Percentiles rank a stretch among this genome's conserved stretches.
Conservation (phyloP, 2,113 vertebrate species). For the Hepsetus odoe region DNA sequence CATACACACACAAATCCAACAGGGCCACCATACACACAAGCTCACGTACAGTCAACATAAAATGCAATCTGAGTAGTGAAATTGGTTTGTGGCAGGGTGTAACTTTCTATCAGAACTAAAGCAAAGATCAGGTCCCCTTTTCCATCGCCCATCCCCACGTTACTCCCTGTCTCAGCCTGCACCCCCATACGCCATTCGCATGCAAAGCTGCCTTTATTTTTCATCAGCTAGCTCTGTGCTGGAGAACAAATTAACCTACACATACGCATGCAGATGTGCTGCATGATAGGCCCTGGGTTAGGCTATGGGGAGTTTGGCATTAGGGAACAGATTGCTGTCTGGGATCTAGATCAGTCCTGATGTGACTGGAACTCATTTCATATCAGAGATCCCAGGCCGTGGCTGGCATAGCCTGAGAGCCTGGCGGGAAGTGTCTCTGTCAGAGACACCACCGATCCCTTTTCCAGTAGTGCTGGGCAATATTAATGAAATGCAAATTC, state of each 20-base stretch:
- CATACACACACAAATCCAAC: neutral
- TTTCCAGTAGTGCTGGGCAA: neutral
- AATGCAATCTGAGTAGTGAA: neutral
- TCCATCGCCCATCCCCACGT: neutral
- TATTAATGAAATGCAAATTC: neutral
- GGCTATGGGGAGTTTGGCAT: neutral
- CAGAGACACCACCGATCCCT: neutral
- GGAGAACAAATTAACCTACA: neutral
- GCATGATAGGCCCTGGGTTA: neutral
- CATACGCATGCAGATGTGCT: slow-evolving; percentile 15
- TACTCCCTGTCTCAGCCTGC: neutral
- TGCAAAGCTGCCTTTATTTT: neutral
- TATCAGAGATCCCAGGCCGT: neutral
- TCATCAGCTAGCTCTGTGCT: neutral
- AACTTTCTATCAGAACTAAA: neutral
- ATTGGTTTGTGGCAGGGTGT: neutral
- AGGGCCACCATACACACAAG: neutral
- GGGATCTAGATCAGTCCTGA: neutral
- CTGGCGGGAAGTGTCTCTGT: neutral
- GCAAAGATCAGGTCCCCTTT: neutral
- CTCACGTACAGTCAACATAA: neutral
- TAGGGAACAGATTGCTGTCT: neutral
- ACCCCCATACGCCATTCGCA: neutral
- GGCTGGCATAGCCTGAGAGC: neutral
- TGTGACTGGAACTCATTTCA: neutral